A percentile compares a stretch with the other conserved stretches of the same genome.
phyloP scores from a whole-genome alignment of 2,888 invertebrate genomes.

The Parnassius glacialis region DNA sequence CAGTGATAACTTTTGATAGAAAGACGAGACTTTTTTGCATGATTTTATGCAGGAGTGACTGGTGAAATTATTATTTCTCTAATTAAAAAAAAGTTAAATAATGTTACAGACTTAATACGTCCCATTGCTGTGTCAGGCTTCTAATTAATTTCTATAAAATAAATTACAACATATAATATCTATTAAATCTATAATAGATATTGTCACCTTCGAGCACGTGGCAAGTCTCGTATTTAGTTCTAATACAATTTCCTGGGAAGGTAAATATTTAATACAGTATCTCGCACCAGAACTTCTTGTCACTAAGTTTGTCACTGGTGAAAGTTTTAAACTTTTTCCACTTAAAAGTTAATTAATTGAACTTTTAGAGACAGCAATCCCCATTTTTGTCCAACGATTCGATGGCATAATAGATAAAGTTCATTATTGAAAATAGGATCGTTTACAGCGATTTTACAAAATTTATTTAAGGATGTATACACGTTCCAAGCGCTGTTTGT shows the following conservation, averaged over 20 bases:
- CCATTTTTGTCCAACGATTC: constrained; percentile 30
- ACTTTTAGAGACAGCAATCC: constrained; percentile 34
- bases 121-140: too few relatives aligned
- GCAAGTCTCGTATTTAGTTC: constrained; percentile 7
- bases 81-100: too few relatives aligned
- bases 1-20: too few relatives aligned
- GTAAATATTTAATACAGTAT: constrained; percentile 13
- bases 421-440: constrained; percentile 3
- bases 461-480: not conserved
- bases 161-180: too few relatives aligned
- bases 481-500: too few relatives aligned
- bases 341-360: constrained; percentile 50
- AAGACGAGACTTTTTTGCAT: too few relatives aligned
- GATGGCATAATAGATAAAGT: constrained; percentile 2
- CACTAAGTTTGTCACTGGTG: not conserved
- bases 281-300: not conserved
- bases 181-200: too few relatives aligned
- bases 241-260: constrained; percentile 16
- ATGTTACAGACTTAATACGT: too few relatives aligned
- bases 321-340: constrained; percentile 31
- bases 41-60: too few relatives aligned
- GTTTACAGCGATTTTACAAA: constrained; percentile 1
- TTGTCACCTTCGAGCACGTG: too few relatives aligned
- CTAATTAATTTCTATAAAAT: too few relatives aligned
- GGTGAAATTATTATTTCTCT: too few relatives aligned